These are phyloP conservation scores for Chloromyia formosa DNA, from an alignment of 2,888 invertebrate genomes.

Conservation along the genomic window DNA sequence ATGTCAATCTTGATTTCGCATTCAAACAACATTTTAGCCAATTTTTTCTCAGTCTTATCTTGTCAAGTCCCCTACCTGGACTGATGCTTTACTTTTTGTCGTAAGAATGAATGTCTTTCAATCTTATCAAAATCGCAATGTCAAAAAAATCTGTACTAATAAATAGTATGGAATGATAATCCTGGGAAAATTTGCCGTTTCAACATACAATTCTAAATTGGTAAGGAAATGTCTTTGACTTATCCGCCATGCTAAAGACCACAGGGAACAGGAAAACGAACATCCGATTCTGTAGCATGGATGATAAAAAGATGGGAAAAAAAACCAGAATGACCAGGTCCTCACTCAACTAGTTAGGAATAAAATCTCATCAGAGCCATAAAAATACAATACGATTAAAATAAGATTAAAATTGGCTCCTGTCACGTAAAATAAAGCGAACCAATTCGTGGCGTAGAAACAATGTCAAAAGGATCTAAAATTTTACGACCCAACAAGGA, in stretches of 20 bases:
- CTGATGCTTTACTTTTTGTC: neutral
- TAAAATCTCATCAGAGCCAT: neutral
- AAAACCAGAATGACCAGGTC: neutral
- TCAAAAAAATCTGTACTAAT: neutral
- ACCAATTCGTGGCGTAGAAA: neutral
- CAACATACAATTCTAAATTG: too few relatives aligned
- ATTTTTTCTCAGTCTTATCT: neutral
- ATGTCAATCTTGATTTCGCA: neutral
- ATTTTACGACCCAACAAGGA: slow-evolving; percentile 7
- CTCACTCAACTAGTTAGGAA: neutral
- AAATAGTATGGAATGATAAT: neutral
- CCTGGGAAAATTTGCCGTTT: neutral
- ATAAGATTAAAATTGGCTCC: slow-evolving; percentile 1
- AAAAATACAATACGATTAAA: slow-evolving; percentile 3
- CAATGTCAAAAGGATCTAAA: slow-evolving; percentile 1
- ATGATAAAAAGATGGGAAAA: too few relatives aligned
- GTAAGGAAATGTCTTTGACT: too few relatives aligned
- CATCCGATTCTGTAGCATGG: too few relatives aligned
- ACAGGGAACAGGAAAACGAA: too few relatives aligned
- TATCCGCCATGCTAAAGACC: too few relatives aligned
- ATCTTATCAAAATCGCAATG: neutral
- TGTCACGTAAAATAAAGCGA: neutral
- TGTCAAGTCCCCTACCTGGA: neutral
- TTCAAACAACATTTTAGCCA: neutral
- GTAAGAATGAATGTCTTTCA: neutral